Base-by-base conservation (phyloP, 2,797 vertebrate genomes). In the Channa striata region DNA sequence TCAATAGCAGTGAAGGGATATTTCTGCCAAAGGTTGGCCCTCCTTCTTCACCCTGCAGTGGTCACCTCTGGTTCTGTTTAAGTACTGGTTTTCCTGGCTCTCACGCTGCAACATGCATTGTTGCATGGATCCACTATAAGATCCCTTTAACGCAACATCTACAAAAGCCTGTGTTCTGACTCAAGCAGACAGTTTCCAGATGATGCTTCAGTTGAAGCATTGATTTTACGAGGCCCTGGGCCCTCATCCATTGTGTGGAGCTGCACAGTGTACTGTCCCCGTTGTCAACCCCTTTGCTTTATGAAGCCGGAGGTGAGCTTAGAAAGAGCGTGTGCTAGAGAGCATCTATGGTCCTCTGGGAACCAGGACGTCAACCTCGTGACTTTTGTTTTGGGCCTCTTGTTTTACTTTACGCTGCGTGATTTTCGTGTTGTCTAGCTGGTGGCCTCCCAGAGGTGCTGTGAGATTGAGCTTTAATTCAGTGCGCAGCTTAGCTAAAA, bases 261-360 rank as follows among this genome's bases (percentile, higher is more conserved):
- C 52, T 66, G 23, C 59, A 54, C 17, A 16, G 49, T 68, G 68
- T 46, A 51, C 47, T 50, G 60, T 76, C 40, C 59, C 51, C 20
- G 10, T 25, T 64, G 76, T 75, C 60, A 49, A 61, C 40, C 51
- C 23, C 43, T 61, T 46, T n/a, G 39, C 63, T 61, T 51, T 69
- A 71, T 74, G 66, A 76, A 81, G 43, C 37, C 78, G 64, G 44
- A 42, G 56, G 46, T 79, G 59, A 81, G 72, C 63, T 76, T 49
- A 66, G 66, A 61, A 47, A 60, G 49, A 70, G 40, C n/a, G 16
- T 42, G 42, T 43, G 36, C 47, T 59, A 39, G n/a, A 21, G 58
- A 60, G 65, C 9, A 8, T 14, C 52, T 39, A 2, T 12, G 9
- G 5, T 78, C 68, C 58, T 58, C 44, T 54, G 72, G 67, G 70